Evolutionary conservation across 2,797 vertebrate species (phyloP).

Genomic region (Cirrhinus molitorella): DNA sequence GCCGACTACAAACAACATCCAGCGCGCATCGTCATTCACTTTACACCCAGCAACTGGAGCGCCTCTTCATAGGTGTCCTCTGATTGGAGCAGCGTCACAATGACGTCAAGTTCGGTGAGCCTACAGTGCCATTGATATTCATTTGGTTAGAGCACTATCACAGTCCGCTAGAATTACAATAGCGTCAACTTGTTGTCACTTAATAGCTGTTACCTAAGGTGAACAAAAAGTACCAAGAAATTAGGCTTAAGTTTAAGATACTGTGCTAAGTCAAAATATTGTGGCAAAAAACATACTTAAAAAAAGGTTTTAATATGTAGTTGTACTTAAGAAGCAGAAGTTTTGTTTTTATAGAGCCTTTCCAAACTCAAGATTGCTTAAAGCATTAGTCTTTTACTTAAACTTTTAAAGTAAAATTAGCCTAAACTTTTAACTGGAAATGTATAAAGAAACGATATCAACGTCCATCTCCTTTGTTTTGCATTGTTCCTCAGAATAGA

Average conservation of each 20-base stretch:
- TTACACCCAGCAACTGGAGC: constrained; percentile 42
- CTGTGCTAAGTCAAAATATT: background rate
- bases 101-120: background rate
- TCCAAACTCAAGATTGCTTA: background rate
- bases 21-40: background rate
- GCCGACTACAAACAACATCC: background rate
- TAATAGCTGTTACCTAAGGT: background rate
- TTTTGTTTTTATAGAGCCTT: background rate
- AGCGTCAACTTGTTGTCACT: background rate
- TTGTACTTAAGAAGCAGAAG: background rate
- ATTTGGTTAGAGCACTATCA: background rate
- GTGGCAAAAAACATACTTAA: background rate
- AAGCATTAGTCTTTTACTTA: background rate
- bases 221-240: background rate
- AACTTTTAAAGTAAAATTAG: background rate
- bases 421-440: background rate
- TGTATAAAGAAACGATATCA: background rate
- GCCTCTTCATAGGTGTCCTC: background rate
- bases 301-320: background rate
- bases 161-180: background rate
- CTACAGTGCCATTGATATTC: background rate
- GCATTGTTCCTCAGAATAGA: background rate
- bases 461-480: no score
- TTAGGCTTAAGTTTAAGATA: background rate
- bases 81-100: constrained; percentile 27